Conservation (phyloP, 2,113 vertebrate species). For the Phyllostomus discolor region DNA sequence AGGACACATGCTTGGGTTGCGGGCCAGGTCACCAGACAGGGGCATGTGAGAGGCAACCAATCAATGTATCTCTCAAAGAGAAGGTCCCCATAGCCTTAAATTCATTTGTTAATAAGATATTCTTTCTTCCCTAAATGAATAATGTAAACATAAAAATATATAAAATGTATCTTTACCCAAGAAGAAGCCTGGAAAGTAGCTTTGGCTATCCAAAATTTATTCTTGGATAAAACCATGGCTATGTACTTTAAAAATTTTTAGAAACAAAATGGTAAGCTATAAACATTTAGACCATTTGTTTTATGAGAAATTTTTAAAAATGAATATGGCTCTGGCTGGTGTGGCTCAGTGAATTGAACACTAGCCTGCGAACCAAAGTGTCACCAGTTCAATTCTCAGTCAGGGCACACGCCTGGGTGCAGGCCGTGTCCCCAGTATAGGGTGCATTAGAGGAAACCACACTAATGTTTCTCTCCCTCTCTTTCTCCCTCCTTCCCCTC, state of each 20-base stretch:
- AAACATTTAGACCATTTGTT: not conserved
- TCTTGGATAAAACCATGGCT: slow-evolving; percentile 5
- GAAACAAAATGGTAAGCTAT: not conserved
- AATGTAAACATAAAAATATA: not conserved
- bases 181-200: not conserved
- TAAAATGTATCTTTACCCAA: not conserved
- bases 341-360: too few species aligned
- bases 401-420: too few species aligned
- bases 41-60: too few species aligned
- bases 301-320: not conserved
- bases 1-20: too few species aligned
- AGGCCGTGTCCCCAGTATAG: too few species aligned
- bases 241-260: not conserved
- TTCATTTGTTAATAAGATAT: not conserved
- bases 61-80: not conserved
- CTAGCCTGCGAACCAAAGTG: too few species aligned
- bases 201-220: not conserved
- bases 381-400: too few species aligned
- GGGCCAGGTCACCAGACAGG: too few species aligned
- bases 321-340: not conserved
- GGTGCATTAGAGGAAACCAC: too few species aligned
- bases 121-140: not conserved
- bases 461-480: too few species aligned
- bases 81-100: not conserved
- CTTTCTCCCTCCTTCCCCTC: too few species aligned